Conservation (phyloP, 1,140 invertebrate species). For the Portunus trituberculatus region DNA sequence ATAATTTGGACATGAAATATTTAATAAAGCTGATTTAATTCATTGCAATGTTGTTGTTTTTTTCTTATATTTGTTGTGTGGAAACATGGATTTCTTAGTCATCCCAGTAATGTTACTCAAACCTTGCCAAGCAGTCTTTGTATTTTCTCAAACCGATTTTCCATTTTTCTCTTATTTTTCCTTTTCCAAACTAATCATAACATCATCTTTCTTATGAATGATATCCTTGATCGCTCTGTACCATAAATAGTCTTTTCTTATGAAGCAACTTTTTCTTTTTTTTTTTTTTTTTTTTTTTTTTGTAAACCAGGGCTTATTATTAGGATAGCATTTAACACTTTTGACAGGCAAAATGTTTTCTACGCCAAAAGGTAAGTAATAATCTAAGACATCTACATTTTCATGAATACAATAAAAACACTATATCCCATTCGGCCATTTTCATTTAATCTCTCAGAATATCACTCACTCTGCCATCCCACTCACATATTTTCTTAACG, state of each 20-base stretch:
- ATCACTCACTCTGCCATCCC: too few relatives aligned
- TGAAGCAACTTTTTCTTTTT: neutral
- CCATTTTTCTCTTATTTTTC: neutral
- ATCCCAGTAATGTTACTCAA: neutral
- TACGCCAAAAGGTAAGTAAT: neutral
- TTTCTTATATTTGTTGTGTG: neutral
- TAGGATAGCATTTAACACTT: neutral
- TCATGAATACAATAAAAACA: neutral
- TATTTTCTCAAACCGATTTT: neutral
- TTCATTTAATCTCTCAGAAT: neutral
- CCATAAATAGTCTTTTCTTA: neutral
- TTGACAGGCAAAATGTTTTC: neutral
- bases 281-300: neutral
- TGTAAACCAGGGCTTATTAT: neutral
- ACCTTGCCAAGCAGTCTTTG: neutral
- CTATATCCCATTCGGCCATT: neutral
- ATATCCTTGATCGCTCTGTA: neutral
- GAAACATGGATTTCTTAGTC: too few relatives aligned
- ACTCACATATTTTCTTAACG: too few relatives aligned
- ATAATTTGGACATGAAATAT: neutral
- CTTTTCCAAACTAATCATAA: neutral
- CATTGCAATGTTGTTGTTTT: neutral
- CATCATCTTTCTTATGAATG: neutral
- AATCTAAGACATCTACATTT: neutral
- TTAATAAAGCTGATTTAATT: neutral